Percentiles rank a stretch among this genome's conserved stretches.
Evolutionary conservation across 2,888 invertebrate genomes (phyloP).

Genomic region (Ophraella communa): DNA sequence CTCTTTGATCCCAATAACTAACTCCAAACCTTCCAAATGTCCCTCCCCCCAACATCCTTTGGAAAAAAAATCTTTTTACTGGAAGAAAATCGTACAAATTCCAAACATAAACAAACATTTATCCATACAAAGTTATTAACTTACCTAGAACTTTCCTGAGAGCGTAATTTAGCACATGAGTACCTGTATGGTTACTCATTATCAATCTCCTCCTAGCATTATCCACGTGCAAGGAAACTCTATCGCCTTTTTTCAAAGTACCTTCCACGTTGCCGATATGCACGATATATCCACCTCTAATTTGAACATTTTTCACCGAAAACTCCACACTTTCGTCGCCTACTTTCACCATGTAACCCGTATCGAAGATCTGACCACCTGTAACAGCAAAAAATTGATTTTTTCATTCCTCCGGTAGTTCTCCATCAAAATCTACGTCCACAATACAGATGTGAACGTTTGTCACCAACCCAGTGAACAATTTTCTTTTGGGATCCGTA

Average conservation of each 20-base stretch:
- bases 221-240: conserved; percentile 82
- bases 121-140: too few relatives aligned
- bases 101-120: too few relatives aligned
- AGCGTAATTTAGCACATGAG: conserved; percentile 95
- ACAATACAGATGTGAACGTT: not conserved
- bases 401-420: not conserved
- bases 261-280: conserved; percentile 93
- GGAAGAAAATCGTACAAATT: too few relatives aligned
- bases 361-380: conserved; percentile 95
- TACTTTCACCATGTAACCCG: conserved; percentile 86
- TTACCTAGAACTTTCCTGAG: conserved; percentile 78
- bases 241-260: conserved; percentile 82
- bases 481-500: too few relatives aligned
- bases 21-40: too few relatives aligned
- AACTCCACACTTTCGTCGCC: conserved; percentile 89
- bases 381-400: not conserved
- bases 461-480: too few relatives aligned
- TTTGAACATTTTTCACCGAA: conserved; percentile 90
- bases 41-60: too few relatives aligned
- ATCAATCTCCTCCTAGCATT: conserved; percentile 82
- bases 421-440: not conserved
- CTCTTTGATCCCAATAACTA: too few relatives aligned
- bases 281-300: conserved; percentile 93
- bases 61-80: too few relatives aligned
- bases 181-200: conserved; percentile 99